A percentile compares a stretch with the other conserved stretches of the same genome.
Conservation (phyloP, 2,113 vertebrate genomes). For the Anoura caudifer region DNA sequence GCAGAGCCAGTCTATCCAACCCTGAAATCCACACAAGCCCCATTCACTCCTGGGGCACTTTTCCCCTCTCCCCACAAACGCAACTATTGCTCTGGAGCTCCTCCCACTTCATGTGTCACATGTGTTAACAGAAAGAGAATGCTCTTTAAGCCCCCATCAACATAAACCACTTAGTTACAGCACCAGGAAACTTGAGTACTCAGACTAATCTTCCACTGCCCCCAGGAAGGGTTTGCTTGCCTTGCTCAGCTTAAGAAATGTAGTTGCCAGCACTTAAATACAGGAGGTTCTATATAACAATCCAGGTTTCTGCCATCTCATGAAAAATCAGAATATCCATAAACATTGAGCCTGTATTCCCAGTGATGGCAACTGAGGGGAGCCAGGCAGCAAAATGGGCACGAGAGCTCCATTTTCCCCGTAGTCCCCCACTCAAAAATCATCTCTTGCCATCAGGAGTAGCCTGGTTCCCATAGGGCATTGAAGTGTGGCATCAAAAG, state of each 20-base stretch:
- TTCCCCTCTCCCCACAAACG: neutral
- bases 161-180: neutral
- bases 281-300: neutral
- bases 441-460: neutral
- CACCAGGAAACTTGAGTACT: neutral
- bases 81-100: neutral
- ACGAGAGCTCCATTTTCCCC: neutral
- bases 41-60: neutral
- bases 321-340: neutral
- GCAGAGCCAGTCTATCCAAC: neutral
- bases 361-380: accelerated
- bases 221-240: neutral
- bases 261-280: neutral
- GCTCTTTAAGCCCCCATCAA: neutral
- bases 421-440: too few relatives aligned
- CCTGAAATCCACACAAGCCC: neutral
- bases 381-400: neutral
- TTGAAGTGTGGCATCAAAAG: neutral
- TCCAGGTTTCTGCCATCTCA: neutral
- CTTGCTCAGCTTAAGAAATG: neutral
- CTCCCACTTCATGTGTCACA: accelerated
- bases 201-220: neutral
- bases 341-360: neutral
- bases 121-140: neutral
- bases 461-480: neutral